Conservation (phyloP, 2,113 vertebrate genomes). For the Corvus moneduloides region DNA sequence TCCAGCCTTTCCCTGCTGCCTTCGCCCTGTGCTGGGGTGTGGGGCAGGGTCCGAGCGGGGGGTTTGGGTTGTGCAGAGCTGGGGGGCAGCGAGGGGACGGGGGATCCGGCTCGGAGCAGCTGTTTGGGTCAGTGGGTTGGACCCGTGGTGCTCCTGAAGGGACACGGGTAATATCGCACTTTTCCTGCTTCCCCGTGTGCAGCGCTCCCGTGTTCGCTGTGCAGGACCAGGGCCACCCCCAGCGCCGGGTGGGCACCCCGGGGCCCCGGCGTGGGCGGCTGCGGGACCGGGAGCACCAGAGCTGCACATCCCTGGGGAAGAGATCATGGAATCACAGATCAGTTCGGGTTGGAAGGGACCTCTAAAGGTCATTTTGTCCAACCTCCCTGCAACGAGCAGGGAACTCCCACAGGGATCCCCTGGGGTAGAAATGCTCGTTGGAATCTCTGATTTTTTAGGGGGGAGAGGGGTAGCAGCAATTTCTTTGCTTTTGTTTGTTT, state of each 20-base stretch:
- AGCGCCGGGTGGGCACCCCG: not conserved
- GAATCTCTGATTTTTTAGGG: not conserved
- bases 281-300: not conserved
- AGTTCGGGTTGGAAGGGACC: not conserved
- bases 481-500: not conserved
- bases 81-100: not conserved
- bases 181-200: not conserved
- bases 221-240: not conserved
- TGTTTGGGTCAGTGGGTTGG: fast-evolving
- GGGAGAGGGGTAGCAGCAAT: not conserved
- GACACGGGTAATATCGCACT: fast-evolving
- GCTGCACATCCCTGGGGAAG: not conserved
- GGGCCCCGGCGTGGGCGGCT: not conserved
- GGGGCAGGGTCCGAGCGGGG: fast-evolving
- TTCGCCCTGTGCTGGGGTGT: not conserved
- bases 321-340: fast-evolving
- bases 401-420: not conserved
- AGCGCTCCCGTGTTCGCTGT: fast-evolving
- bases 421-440: not conserved
- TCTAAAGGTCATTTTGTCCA: not conserved
- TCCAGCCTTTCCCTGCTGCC: not conserved
- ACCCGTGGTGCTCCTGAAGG: fast-evolving
- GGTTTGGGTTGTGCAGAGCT: not conserved
- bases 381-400: not conserved
- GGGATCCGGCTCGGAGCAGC: not conserved